Evolutionary conservation across 2,888 invertebrate genomes (phyloP).

Genomic region (Argyra leucocephala): DNA sequence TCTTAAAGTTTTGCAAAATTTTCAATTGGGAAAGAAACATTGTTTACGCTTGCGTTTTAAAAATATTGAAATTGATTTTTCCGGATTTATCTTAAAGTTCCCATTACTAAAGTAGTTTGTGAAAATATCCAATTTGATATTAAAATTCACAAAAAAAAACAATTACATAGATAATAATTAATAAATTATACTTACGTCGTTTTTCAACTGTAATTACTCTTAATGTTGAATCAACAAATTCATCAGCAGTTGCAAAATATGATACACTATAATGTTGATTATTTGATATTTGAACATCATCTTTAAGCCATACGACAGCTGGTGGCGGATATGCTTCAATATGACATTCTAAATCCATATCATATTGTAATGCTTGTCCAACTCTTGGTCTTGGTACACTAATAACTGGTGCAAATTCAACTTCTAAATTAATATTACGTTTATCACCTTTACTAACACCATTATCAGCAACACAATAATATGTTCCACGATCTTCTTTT

Average conservation of each 20-base stretch:
- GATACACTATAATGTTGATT: conserved; percentile 88
- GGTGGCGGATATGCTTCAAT: conserved; percentile 92
- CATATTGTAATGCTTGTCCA: conserved; percentile 80
- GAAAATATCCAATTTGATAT: no score
- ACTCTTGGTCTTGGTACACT: conserved; percentile 72
- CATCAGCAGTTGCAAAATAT: conserved; percentile 84
- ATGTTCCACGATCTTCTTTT: conserved; percentile 85
- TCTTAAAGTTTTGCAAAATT: no score
- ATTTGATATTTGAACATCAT: conserved; percentile 68
- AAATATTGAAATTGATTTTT: no score
- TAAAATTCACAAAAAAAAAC: no score
- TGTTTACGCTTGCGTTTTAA: no score
- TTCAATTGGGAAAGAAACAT: no score
- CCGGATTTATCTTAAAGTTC: no score
- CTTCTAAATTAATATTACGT: conserved; percentile 79
- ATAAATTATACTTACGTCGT: conserved; percentile 49
- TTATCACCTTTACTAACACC: conserved; percentile 77
- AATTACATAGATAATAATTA: no score
- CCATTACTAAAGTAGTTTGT: no score
- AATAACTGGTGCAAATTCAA: conserved; percentile 81
- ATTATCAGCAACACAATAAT: conserved; percentile 87
- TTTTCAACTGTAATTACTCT: conserved; percentile 86
- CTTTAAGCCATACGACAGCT: conserved; percentile 83
- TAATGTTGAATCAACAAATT: conserved; percentile 82
- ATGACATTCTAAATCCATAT: conserved; percentile 90